Evolutionary conservation across 92 coral and sea anemone genomes (phyloP).

Genomic region (Actinostola sp.): DNA sequence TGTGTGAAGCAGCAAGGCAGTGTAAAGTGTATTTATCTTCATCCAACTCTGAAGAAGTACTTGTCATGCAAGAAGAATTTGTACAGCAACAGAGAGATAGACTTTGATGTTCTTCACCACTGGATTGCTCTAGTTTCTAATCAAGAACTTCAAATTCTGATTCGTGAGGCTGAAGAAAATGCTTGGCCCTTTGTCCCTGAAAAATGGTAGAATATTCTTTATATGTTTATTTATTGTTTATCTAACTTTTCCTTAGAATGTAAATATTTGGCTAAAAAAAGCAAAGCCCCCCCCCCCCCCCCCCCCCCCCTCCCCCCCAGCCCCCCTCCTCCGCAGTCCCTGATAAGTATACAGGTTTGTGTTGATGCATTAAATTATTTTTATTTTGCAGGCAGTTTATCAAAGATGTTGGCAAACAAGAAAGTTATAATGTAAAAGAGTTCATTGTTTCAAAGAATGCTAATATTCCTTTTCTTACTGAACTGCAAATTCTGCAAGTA

Average conservation of each 20-base stretch:
- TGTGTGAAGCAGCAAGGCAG: slow-evolving; percentile 25
- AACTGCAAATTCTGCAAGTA: slow-evolving; percentile 84
- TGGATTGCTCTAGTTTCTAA: slow-evolving; percentile 76
- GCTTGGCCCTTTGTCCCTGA: slow-evolving; percentile 99
- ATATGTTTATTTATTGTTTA: too few species aligned
- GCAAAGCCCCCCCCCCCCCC: too few species aligned
- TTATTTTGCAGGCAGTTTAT: slow-evolving; percentile 73
- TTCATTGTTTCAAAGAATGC: slow-evolving; percentile 66
- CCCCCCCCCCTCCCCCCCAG: too few species aligned
- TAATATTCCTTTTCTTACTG: slow-evolving; percentile 60
- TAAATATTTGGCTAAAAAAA: too few species aligned
- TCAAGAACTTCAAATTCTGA: slow-evolving; percentile 52
- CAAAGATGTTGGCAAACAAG: slow-evolving; percentile 67
- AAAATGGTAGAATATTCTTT: slow-evolving; percentile 66
- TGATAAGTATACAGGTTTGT: too few species aligned
- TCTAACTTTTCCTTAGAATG: too few species aligned
- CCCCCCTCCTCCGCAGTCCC: too few species aligned
- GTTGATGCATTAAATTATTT: too few species aligned
- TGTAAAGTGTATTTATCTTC: slow-evolving; percentile 8
- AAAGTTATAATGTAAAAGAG: slow-evolving; percentile 87
- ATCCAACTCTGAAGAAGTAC: slow-evolving; percentile 4
- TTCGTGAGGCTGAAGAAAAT: slow-evolving; percentile 71
- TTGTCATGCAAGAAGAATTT: slow-evolving; percentile 14
- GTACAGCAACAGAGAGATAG: neutral
- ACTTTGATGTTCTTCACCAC: slow-evolving; percentile 60